Base-by-base conservation (phyloP, 2,797 vertebrate genomes). In the Sebastes iracundus region DNA sequence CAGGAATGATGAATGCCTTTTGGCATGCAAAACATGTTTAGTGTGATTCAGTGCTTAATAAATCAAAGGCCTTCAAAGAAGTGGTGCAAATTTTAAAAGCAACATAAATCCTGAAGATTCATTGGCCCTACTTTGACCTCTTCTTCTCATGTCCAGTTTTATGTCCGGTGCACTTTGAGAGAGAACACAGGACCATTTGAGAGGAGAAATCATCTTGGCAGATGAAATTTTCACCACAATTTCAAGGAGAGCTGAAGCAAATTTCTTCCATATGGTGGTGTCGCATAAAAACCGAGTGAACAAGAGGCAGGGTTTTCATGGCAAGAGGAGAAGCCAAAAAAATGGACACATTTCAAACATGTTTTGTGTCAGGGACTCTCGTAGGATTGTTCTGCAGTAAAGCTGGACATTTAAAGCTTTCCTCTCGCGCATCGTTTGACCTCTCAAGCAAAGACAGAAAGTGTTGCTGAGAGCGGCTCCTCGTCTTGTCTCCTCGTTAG, bases 181-280 rank as follows among this genome's bases (percentile, higher is more conserved):
- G 38, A 55, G 78, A 86, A 75, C 46, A 69, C 62, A 52, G 69
- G 59, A 65, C 30, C 66, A 62, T 75, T 87, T 90, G 58, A 87
- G 69, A 87, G 3, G 30, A 53, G 20, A 87, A 94, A 86, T 84
- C 68, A 9, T 81, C 64, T 81, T 93, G 92, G 90, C 87, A 88
- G 89, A 81, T 80, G 28, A 89, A 61, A 89, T 82, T 90, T 89
- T 90, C 80, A 87, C 85, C 77, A 81, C 64, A 56, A 75, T 89
- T 93, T 94, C 82, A 80, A 90, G 75, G 68, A 84, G 85, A 89
- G 49, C 67, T 86, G 59, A 86, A 89, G 75, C 63, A 87, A 89
- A 95, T 94, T 74, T 84, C 75, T 94, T 95, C 93, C 93, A 93
- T 88, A 91, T 93, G 94, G 82, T 9, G 73, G 75, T 71, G 68